Conservation (phyloP, 2,797 vertebrate genomes). For the Australoheros facetus region DNA sequence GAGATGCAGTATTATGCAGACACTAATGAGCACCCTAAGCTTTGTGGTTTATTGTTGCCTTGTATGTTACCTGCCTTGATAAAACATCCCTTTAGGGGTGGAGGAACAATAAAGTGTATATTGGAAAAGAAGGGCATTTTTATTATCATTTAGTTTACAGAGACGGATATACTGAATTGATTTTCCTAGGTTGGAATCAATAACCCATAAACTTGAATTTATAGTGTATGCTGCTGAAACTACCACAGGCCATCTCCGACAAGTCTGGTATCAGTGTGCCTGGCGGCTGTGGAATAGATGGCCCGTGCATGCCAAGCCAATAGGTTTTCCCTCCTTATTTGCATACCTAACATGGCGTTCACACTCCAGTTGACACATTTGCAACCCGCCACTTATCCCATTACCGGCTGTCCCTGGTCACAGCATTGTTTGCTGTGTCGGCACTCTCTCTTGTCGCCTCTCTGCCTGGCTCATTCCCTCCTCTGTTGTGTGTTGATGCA, state of each 20-base stretch:
- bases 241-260: slow-evolving; percentile 41
- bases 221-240: slow-evolving; percentile 32
- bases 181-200: slow-evolving; percentile 54
- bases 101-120: slow-evolving; percentile 1
- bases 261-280: slow-evolving; percentile 43
- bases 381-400: slow-evolving; percentile 77
- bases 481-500: slow-evolving; percentile 17
- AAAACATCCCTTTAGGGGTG: background rate
- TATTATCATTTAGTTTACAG: slow-evolving; percentile 16
- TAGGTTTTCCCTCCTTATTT: slow-evolving; percentile 67
- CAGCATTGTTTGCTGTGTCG: slow-evolving; percentile 70
- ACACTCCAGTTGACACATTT: slow-evolving; percentile 78
- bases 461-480: slow-evolving; percentile 40
- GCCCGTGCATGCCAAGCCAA: slow-evolving; percentile 54
- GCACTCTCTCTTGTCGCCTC: slow-evolving; percentile 62
- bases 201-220: slow-evolving; percentile 60
- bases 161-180: slow-evolving; percentile 38
- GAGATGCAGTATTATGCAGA: background rate
- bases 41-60: background rate
- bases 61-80: background rate
- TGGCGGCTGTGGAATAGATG: slow-evolving; percentile 56
- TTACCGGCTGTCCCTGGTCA: slow-evolving; percentile 67
- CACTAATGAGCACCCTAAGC: background rate
- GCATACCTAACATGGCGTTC: slow-evolving; percentile 74
- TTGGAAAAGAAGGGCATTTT: slow-evolving; percentile 6